Base-by-base conservation (phyloP, 2,888 invertebrate genomes). In the Melitaea athalia region DNA sequence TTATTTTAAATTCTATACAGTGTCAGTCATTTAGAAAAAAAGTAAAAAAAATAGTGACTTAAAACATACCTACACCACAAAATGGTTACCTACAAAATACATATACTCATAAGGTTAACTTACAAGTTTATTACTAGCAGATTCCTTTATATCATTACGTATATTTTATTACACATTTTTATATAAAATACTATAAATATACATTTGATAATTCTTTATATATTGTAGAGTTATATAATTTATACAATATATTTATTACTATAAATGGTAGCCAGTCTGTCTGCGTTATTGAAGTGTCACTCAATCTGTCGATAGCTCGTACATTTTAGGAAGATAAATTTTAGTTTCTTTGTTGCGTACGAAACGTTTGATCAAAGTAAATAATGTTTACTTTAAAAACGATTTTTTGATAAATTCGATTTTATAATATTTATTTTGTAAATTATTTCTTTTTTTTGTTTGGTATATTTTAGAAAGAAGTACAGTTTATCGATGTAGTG, bases 271-370 rank as follows among this genome's bases (percentile, higher is more conserved):
- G 15, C 11, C 11, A 14, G 11, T 5, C 15, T 57, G 38, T 42
- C 57, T 42, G 11, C 15, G 57, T 57, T 57, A 64, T 64, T 64
- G 55, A 64, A 57, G 45, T 64, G 64, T 57, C 64, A 57, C 24
- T 64, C 64, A 47, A 64, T 57, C 55, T 64, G 64, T 64, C 63
- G 33, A 33, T n/a, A 15, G 53, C 24, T 55, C 24, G 45, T 43
- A 55, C 63, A 55, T 33, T 63, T 63, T 55, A 42, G 57, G 57
- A 42, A 38, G 12, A 11, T 38, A n/a, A 5, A 42, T 15, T 38
- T 42, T 11, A 15, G 15, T 15, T n/a, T 57, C 42, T 57, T 57
- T 15, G 15, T 38, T 7, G 10, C 10, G 15, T 57, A 57, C 4
- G 42, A 15, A 57, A 15, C 42, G 15, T 17, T 15, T 38, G 6